phyloP scores from a whole-genome alignment of 2,797 vertebrate genomes.

The Bufotes viridis region DNA sequence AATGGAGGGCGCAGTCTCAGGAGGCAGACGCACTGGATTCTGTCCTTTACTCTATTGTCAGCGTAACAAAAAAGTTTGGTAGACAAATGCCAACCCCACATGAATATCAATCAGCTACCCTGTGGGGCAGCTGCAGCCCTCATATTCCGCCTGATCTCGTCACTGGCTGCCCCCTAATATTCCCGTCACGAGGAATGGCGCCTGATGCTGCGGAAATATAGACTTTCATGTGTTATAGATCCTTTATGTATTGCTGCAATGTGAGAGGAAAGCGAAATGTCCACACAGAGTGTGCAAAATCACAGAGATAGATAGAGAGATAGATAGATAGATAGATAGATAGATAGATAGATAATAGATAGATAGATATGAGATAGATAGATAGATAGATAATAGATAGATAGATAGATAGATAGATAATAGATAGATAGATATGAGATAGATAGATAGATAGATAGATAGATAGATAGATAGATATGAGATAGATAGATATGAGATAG shows the following conservation, averaged over 20 bases:
- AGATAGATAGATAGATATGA: not conserved
- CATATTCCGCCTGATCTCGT: slow-evolving; percentile 84
- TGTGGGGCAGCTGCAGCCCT: slow-evolving; percentile 84
- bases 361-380: not conserved
- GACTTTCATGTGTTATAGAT: not conserved
- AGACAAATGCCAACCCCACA: slow-evolving; percentile 82
- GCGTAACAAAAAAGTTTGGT: slow-evolving; percentile 81
- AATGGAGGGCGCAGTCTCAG: slow-evolving; percentile 72
- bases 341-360: not conserved
- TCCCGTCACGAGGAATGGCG: slow-evolving; percentile 68
- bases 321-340: not conserved
- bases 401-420: too few species aligned
- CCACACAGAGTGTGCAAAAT: not conserved
- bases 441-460: not conserved
- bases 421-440: too few species aligned
- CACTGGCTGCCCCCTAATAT: slow-evolving; percentile 77
- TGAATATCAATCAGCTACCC: slow-evolving; percentile 84
- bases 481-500: not conserved
- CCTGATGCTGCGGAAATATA: not conserved
- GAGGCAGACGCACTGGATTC: slow-evolving; percentile 78
- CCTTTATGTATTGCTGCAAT: not conserved
- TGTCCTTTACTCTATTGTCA: slow-evolving; percentile 81
- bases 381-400: not conserved
- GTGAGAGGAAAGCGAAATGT: not conserved
- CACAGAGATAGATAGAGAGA: not conserved